Conservation (phyloP, 2,113 vertebrate species). For the Daphoenositta chrysoptera region DNA sequence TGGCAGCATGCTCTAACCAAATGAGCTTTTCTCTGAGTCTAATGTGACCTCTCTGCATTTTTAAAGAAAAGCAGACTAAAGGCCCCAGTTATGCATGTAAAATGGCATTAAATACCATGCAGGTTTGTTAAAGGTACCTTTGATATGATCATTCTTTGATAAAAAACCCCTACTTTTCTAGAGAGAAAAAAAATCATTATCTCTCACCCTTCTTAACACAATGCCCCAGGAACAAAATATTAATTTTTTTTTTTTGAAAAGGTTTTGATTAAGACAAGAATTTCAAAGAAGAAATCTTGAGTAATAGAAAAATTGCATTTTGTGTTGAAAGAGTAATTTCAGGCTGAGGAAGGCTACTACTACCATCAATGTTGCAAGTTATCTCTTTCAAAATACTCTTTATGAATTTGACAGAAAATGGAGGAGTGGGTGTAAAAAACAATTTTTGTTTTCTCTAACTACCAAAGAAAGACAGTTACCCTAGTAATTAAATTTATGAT, state of each 20-base stretch:
- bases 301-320: neutral
- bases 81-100: neutral
- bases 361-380: neutral
- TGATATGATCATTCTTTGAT: neutral
- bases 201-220: neutral
- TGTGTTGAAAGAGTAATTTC: neutral
- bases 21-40: neutral
- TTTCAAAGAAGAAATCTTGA: neutral
- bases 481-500: neutral
- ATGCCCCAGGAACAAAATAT: neutral
- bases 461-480: neutral
- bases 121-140: neutral
- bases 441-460: neutral
- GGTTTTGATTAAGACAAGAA: neutral
- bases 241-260: neutral
- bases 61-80: neutral
- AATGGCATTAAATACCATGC: neutral
- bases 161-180: fast-evolving
- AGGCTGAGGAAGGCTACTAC: neutral
- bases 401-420: neutral
- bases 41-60: neutral
- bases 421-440: fast-evolving
- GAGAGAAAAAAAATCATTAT: neutral
- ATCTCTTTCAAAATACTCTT: neutral
- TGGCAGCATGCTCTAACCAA: neutral